phyloP scores from a whole-genome alignment of 2,113 vertebrate genomes.

The Chionodraco myersi region DNA sequence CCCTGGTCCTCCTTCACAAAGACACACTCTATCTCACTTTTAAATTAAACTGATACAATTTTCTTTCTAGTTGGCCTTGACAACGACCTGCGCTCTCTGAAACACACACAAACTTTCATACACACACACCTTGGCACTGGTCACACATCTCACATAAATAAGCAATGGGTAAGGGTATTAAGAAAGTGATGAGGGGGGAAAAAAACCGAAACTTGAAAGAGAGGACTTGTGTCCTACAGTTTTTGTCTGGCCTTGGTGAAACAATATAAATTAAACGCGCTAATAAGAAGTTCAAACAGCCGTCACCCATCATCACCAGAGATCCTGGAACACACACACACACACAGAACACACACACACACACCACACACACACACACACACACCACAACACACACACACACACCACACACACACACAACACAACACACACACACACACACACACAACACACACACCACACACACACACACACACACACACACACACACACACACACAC shows the following conservation, averaged over 20 bases:
- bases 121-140: conserved; percentile 51
- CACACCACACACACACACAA: neutral
- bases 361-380: conserved; percentile 4
- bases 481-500: neutral
- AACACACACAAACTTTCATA: conserved; percentile 28
- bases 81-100: conserved; percentile 57
- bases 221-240: conserved; percentile 12
- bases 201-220: neutral
- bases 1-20: conserved; percentile 49
- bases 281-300: conserved; percentile 46
- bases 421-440: neutral
- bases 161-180: conserved; percentile 45
- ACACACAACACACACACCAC: neutral
- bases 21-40: conserved; percentile 59
- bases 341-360: conserved; percentile 26
- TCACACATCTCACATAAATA: conserved; percentile 66
- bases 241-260: conserved; percentile 13
- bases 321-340: neutral
- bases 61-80: conserved; percentile 77
- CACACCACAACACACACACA: conserved; percentile 3
- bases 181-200: neutral
- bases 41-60: conserved; percentile 78
- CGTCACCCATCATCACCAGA: conserved; percentile 44
- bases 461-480: conserved; percentile 23
- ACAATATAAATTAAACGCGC: conserved; percentile 41